Percentiles rank a stretch among this genome's conserved stretches.
Conservation (phyloP, 2,797 vertebrate species). For the Dendrocincla fuliginosa region DNA sequence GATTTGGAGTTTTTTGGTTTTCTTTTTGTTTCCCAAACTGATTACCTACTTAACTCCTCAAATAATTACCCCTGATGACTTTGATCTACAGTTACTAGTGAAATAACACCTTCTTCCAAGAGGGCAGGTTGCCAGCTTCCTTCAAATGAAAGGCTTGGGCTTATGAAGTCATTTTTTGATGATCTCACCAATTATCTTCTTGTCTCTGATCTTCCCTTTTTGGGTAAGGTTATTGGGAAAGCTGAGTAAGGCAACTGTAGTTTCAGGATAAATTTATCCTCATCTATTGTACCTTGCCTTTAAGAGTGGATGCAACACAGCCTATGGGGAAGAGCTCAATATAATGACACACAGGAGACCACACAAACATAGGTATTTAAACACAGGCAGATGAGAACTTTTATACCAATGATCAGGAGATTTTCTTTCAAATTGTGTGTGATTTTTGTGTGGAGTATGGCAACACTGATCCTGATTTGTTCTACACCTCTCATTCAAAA, state of each 20-base stretch:
- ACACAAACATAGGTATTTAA: background rate
- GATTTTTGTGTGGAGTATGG: background rate
- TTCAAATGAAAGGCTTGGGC: conserved; percentile 41
- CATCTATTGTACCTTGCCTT: background rate
- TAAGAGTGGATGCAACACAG: background rate
- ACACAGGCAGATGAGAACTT: background rate
- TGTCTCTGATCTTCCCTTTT: conserved; percentile 65
- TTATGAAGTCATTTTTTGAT: conserved; percentile 61
- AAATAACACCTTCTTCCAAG: conserved; percentile 48
- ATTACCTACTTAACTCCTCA: conserved; percentile 52
- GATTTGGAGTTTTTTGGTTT: background rate
- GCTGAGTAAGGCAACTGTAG: conserved; percentile 39
- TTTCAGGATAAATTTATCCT: conserved; percentile 34
- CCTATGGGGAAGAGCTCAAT: background rate
- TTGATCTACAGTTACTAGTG: conserved; percentile 54
- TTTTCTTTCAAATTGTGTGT: background rate
- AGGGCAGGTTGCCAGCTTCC: conserved; percentile 57
- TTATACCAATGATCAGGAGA: background rate
- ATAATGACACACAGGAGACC: background rate
- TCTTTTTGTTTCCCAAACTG: conserved; percentile 38
- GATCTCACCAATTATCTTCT: conserved; percentile 62
- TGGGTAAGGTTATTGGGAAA: conserved; percentile 44
- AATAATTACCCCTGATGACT: conserved; percentile 63
- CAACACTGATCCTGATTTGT: background rate
- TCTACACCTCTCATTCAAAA: background rate